Evolutionary conservation across 2,113 vertebrate species (phyloP).

Genomic region (Thinocorus orbignyianus): DNA sequence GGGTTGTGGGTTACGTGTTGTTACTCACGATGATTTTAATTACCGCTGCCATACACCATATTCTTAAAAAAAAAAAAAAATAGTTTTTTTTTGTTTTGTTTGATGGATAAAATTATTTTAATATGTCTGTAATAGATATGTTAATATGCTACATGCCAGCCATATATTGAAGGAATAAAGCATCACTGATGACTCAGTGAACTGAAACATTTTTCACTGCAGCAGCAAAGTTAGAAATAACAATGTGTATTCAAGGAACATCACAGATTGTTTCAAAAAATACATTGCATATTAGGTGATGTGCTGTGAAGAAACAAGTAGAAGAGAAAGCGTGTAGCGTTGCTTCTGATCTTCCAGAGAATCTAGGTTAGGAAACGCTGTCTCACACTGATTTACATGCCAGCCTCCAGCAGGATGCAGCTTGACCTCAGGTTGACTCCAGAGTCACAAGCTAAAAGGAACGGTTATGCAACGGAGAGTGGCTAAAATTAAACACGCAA

Average conservation of each 20-base stretch:
- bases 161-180: not conserved
- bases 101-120: not conserved
- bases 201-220: not conserved
- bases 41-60: not conserved
- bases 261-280: not conserved
- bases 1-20: not conserved
- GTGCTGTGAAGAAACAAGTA: not conserved
- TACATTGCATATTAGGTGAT: not conserved
- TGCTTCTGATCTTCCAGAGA: not conserved
- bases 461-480: constrained; percentile 45
- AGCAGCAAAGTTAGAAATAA: not conserved
- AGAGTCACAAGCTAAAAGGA: constrained; percentile 54
- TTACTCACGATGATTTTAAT: not conserved
- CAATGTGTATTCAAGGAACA: not conserved
- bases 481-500: constrained; percentile 38
- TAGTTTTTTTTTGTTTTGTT: too few relatives aligned
- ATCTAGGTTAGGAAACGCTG: not conserved
- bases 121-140: not conserved
- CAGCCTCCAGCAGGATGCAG: constrained; percentile 31
- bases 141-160: not conserved
- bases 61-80: too few relatives aligned
- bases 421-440: constrained; percentile 58
- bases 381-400: constrained; percentile 14
- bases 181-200: not conserved
- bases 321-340: not conserved